Conservation (phyloP, 2,797 vertebrate genomes). For the Acipenser transmontanus region DNA sequence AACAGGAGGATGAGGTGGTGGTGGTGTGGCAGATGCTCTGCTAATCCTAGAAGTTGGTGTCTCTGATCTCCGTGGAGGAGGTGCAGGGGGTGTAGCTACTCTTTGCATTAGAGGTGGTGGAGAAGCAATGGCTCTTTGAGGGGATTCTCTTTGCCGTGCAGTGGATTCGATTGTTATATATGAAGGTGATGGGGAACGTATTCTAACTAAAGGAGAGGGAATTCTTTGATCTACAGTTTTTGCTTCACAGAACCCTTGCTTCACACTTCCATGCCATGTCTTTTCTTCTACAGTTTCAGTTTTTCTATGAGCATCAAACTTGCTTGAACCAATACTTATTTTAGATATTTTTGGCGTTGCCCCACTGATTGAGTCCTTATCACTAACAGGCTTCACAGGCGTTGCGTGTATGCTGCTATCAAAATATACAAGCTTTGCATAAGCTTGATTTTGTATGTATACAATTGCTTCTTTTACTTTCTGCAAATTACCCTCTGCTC, state of each 20-base stretch:
- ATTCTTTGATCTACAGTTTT: constrained; percentile 49
- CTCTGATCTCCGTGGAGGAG: constrained; percentile 50
- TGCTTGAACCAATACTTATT: constrained; percentile 54
- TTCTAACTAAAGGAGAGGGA: constrained; percentile 62
- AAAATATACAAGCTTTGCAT: constrained; percentile 48
- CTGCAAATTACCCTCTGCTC: constrained; percentile 43
- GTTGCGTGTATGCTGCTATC: constrained; percentile 48
- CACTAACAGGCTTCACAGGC: constrained; percentile 52
- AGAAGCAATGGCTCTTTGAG: constrained; percentile 49
- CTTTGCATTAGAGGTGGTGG: constrained; percentile 56
- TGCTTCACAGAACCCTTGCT: constrained; percentile 43
- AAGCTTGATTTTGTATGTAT: constrained; percentile 49
- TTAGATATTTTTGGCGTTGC: constrained; percentile 51
- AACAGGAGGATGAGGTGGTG: too few relatives aligned
- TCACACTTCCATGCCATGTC: constrained; percentile 38
- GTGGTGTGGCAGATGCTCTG: constrained; percentile 49
- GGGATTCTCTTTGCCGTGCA: constrained; percentile 54
- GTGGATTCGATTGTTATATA: constrained; percentile 83
- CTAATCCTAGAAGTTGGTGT: constrained; percentile 56
- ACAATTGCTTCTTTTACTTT: constrained; percentile 55
- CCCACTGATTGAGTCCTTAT: constrained; percentile 31
- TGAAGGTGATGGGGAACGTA: constrained; percentile 72
- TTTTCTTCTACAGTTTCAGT: constrained; percentile 41
- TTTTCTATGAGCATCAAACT: constrained; percentile 46
- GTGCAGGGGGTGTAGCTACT: constrained; percentile 55